Percentiles rank a stretch among this genome's conserved stretches.
Conservation (phyloP, 2,888 invertebrate genomes). For the Diachrysia chrysitis region DNA sequence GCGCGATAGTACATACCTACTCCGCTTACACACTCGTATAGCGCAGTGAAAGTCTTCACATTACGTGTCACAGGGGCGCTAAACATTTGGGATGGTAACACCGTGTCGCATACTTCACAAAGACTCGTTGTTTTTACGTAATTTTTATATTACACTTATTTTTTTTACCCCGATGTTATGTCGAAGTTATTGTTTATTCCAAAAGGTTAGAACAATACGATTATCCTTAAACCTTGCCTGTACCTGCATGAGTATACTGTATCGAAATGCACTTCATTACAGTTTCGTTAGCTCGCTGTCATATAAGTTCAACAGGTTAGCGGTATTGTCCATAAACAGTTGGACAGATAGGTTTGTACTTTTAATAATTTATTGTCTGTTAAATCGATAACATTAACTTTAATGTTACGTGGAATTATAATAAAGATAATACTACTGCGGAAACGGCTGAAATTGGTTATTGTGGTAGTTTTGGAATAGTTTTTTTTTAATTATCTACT, state of each 20-base stretch:
- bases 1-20: constrained; percentile 19
- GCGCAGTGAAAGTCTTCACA: constrained; percentile 41
- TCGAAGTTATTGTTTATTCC: background rate
- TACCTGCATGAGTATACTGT: background rate
- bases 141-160: background rate
- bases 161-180: background rate
- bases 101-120: constrained; percentile 14
- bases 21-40: background rate
- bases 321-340: background rate
- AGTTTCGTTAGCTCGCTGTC: background rate
- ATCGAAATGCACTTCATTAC: background rate
- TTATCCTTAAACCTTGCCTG: background rate
- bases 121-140: background rate
- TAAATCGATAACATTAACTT: too few species aligned
- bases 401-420: too few species aligned
- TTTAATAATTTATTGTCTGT: too few species aligned
- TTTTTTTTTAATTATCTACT: too few species aligned
- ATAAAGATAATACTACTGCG: too few species aligned
- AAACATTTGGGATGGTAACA: constrained; percentile 25
- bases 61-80: constrained; percentile 37
- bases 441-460: too few species aligned
- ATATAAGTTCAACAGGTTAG: constrained; percentile 4
- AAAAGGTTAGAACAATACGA: background rate
- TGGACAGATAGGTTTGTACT: background rate
- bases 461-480: too few species aligned